phyloP scores from a whole-genome alignment of 2,113 vertebrate genomes.

The Plecotus auritus region DNA sequence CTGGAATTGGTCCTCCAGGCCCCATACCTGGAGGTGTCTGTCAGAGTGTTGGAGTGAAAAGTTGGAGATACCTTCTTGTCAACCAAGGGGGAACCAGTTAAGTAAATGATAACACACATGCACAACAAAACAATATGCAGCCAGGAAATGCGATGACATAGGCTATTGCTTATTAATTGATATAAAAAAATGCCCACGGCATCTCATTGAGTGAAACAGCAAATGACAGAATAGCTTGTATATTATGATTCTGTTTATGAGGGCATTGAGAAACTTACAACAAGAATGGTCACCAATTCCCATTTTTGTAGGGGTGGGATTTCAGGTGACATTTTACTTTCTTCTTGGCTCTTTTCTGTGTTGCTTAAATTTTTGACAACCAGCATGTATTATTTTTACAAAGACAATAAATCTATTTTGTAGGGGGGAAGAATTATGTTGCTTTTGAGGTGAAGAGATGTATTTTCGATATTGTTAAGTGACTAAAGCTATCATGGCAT shows the following conservation, averaged over 20 bases:
- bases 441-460: background rate
- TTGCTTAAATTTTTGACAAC: background rate
- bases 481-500: background rate
- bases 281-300: background rate
- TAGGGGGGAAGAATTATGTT: background rate
- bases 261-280: background rate
- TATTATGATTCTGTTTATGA: background rate
- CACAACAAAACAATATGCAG: background rate
- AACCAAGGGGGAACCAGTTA: background rate
- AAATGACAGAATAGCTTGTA: background rate
- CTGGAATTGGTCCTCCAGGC: background rate
- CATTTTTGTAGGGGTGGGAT: background rate
- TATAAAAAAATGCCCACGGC: background rate
- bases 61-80: background rate
- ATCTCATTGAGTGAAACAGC: background rate
- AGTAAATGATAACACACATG: background rate
- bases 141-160: background rate
- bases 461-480: background rate
- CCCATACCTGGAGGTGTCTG: too few relatives aligned
- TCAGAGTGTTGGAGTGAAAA: background rate
- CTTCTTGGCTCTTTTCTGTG: background rate
- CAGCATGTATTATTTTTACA: background rate
- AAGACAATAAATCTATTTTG: slow-evolving; percentile 7
- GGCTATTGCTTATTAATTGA: background rate
- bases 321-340: background rate